Percentiles rank a stretch among this genome's conserved stretches.
These are phyloP conservation scores for Spisula subtruncata DNA, from an alignment of 2,888 invertebrate species.

Conservation along the genomic window DNA sequence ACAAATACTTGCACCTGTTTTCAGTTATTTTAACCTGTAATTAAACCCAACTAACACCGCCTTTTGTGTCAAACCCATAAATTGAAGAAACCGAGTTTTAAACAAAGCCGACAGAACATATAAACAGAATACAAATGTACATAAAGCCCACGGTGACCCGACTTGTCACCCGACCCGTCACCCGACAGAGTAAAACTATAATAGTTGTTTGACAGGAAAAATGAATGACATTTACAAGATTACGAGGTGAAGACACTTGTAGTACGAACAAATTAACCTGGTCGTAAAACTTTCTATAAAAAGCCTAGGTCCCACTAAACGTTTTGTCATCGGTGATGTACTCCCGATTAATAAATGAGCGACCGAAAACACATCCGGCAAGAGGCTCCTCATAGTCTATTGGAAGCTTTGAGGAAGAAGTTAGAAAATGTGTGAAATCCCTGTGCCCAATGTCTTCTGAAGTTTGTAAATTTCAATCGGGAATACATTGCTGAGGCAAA, in stretches of 20 bases:
- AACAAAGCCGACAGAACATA: not conserved
- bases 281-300: no score
- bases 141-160: not conserved
- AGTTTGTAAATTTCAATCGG: no score
- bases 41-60: constrained; percentile 14
- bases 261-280: not conserved
- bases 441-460: no score
- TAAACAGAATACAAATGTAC: not conserved
- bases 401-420: no score
- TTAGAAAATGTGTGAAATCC: no score
- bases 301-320: no score
- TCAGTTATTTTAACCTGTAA: constrained; percentile 24
- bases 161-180: no score
- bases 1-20: constrained; percentile 21
- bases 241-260: not conserved
- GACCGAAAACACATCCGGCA: no score
- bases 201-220: constrained; percentile 3
- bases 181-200: not conserved
- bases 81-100: not conserved
- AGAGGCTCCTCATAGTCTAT: no score
- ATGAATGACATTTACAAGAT: constrained; percentile 16
- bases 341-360: no score
- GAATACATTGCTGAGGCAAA: no score
- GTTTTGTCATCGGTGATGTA: no score
- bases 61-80: constrained; percentile 21